phyloP scores from a whole-genome alignment of 2,888 invertebrate genomes.

The Heliconius aoede region DNA sequence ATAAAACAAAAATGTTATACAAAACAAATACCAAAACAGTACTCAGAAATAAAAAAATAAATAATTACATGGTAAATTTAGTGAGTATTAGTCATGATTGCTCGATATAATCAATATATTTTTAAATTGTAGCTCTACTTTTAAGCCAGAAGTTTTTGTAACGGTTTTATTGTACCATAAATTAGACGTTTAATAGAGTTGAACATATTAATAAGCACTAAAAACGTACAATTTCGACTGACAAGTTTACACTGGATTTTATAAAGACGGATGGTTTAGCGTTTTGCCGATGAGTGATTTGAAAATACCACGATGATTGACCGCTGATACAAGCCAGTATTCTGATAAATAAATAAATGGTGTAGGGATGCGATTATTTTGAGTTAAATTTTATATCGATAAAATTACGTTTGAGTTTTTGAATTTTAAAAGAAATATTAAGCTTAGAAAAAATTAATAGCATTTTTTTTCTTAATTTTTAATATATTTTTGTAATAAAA shows the following conservation, averaged over 20 bases:
- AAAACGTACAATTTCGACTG: constrained; percentile 72
- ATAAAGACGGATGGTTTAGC: constrained; percentile 79
- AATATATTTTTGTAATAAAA: too few relatives aligned
- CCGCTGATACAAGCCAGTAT: constrained; percentile 77
- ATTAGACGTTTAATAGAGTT: constrained; percentile 65
- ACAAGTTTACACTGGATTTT: constrained; percentile 72
- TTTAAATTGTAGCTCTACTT: constrained; percentile 27
- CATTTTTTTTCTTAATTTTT: background rate
- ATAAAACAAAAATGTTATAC: too few relatives aligned
- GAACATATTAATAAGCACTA: constrained; percentile 76
- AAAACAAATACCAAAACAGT: background rate
- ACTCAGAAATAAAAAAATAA: background rate
- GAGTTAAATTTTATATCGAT: constrained; percentile 44
- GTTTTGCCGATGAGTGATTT: constrained; percentile 68
- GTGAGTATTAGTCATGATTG: constrained; percentile 5
- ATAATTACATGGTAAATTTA: background rate
- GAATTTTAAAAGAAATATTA: background rate
- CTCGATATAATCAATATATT: constrained; percentile 11
- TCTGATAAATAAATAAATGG: constrained; percentile 75
- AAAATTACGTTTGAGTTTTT: background rate
- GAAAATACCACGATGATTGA: constrained; percentile 78
- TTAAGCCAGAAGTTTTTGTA: constrained; percentile 37
- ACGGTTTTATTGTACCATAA: constrained; percentile 70
- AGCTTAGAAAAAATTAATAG: background rate
- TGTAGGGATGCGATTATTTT: constrained; percentile 54